Conservation (phyloP, 1,140 invertebrate species). For the Ceratina australensis region DNA sequence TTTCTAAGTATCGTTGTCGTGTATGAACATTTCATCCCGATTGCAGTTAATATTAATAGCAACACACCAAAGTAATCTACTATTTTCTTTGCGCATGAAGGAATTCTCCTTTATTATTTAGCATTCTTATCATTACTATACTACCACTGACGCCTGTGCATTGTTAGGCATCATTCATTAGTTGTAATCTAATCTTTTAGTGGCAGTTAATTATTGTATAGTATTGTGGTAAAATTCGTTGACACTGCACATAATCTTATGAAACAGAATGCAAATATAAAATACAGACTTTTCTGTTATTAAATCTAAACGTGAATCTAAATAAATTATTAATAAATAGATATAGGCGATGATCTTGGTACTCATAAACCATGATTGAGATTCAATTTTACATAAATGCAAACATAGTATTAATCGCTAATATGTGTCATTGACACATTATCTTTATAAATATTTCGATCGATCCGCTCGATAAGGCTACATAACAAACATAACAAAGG, state of each 20-base stretch:
- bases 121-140: conserved; percentile 8
- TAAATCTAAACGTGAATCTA: conserved; percentile 4
- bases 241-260: conserved; percentile 35
- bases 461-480: conserved; percentile 37
- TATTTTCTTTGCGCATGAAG: conserved; percentile 20
- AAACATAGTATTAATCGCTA: conserved; percentile 26
- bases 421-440: conserved; percentile 13
- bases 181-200: background rate
- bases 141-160: conserved; percentile 30
- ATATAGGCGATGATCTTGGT: background rate
- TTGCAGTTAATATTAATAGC: conserved; percentile 15
- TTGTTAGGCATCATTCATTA: conserved; percentile 17
- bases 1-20: background rate
- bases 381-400: conserved; percentile 5
- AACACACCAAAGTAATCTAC: conserved; percentile 20
- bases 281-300: conserved; percentile 5
- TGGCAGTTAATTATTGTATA: conserved; percentile 21
- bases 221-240: conserved; percentile 43
- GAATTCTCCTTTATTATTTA: conserved; percentile 8
- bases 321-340: conserved; percentile 31
- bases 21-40: conserved; percentile 11
- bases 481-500: conserved; percentile 55
- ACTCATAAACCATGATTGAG: conserved; percentile 14
- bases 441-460: conserved; percentile 36
- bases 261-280: conserved; percentile 21